A percentile compares a stretch with the other conserved stretches of the same genome.
These are phyloP conservation scores for Teleogryllus oceanicus DNA, from an alignment of 2,888 invertebrate species.

Conservation along the genomic window DNA sequence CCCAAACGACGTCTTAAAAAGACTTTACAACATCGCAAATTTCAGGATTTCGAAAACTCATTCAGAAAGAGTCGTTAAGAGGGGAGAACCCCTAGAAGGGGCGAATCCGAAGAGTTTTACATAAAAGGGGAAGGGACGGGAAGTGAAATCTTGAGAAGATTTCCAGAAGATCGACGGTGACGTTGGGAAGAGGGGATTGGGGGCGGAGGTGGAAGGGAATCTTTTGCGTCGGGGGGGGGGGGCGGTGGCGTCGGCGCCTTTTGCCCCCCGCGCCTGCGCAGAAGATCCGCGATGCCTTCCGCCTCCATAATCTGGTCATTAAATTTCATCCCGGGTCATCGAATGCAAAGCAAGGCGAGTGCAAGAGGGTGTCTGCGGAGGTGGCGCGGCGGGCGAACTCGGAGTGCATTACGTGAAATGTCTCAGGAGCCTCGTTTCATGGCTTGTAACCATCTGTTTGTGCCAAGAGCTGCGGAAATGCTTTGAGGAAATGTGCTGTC, in stretches of 20 bases:
- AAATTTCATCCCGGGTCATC: slow-evolving; percentile 32
- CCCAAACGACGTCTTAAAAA: slow-evolving; percentile 5
- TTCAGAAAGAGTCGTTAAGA: slow-evolving; percentile 18
- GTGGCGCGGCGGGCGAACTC: neutral
- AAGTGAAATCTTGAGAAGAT: neutral
- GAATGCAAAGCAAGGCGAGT: slow-evolving; percentile 9
- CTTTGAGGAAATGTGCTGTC: no score
- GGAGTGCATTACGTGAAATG: no score
- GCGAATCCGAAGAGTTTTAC: slow-evolving; percentile 1
- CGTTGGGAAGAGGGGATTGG: neutral
- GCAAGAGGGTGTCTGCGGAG: neutral
- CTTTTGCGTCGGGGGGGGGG: no score
- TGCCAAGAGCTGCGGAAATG: no score
- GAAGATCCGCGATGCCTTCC: slow-evolving; percentile 21
- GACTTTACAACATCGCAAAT: neutral
- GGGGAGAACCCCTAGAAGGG: neutral
- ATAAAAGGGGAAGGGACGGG: slow-evolving; percentile 12
- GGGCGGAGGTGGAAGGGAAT: neutral
- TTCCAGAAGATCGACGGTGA: neutral
- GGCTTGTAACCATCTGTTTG: no score
- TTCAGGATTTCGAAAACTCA: slow-evolving; percentile 18
- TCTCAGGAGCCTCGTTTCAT: no score
- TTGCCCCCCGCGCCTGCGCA: slow-evolving; percentile 20
- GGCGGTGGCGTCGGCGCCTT: neutral
- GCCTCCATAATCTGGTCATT: slow-evolving; percentile 32